These are phyloP conservation scores for Bothrops jararaca DNA, from an alignment of 2,113 vertebrate species.

Conservation along the genomic window DNA sequence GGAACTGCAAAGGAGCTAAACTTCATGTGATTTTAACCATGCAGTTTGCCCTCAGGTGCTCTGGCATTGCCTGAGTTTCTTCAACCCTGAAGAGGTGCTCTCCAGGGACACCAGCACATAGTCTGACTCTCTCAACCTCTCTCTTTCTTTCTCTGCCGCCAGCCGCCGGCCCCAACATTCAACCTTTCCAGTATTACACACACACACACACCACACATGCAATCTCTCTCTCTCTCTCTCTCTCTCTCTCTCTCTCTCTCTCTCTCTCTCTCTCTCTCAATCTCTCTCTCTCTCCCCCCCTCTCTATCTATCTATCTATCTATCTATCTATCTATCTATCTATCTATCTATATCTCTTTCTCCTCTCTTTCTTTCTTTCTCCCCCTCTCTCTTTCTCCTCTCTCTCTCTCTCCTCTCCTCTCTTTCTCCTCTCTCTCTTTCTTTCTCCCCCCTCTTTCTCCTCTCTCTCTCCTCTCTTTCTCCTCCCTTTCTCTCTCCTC, in stretches of 20 bases:
- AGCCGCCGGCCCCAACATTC: neutral
- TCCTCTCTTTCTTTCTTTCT: too few species aligned
- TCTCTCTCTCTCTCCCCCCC: too few species aligned
- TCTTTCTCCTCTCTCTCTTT: too few species aligned
- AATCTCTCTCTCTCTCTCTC: too few species aligned
- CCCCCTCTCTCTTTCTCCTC: too few species aligned
- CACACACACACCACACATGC: neutral
- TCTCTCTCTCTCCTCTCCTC: too few species aligned
- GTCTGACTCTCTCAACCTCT: neutral
- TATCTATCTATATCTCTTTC: too few species aligned
- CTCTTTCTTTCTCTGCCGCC: neutral
- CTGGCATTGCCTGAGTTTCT: neutral
- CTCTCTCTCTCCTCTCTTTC: too few species aligned
- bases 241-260: neutral
- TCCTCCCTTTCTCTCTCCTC: too few species aligned
- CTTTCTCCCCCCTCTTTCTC: too few species aligned
- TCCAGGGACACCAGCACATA: neutral
- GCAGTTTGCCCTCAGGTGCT: neutral
- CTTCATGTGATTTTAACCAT: neutral
- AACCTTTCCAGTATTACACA: neutral
- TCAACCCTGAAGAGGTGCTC: neutral
- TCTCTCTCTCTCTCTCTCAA: neutral
- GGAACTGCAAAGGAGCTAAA: constrained; percentile 47
- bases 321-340: too few species aligned
- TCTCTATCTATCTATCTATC: too few species aligned